A percentile compares a stretch with the other conserved stretches of the same genome.
phyloP scores from a whole-genome alignment of 2,113 vertebrate genomes.

The Morone saxatilis region DNA sequence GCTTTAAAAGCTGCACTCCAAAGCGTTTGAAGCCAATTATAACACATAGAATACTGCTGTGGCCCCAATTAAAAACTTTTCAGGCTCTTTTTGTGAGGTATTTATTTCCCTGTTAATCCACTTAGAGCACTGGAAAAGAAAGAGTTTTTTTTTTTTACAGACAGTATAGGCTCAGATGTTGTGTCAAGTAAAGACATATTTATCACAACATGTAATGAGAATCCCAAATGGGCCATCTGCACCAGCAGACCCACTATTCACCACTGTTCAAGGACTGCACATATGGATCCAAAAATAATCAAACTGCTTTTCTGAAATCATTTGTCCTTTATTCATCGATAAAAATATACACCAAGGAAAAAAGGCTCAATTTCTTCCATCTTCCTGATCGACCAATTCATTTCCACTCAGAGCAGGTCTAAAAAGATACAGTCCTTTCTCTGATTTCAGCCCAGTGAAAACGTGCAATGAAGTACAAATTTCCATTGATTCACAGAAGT shows the following conservation, averaged over 20 bases:
- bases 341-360: constrained; percentile 93
- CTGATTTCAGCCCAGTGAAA: constrained; percentile 84
- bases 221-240: not conserved
- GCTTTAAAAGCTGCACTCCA: constrained; percentile 60
- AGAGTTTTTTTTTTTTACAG: not conserved
- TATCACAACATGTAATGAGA: not conserved
- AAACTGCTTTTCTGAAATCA: constrained; percentile 70
- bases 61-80: constrained; percentile 67
- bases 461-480: constrained; percentile 44
- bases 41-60: constrained; percentile 48
- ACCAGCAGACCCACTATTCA: not conserved
- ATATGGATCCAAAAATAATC: not conserved
- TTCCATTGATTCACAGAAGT: constrained; percentile 8
- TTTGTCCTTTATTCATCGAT: constrained; percentile 88
- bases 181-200: not conserved
- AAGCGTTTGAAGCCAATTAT: constrained; percentile 71
- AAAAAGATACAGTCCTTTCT: constrained; percentile 68
- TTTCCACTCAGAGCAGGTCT: constrained; percentile 78
- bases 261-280: not conserved
- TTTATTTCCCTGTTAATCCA: constrained; percentile 48
- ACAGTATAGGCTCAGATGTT: not conserved
- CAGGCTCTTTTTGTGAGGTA: constrained; percentile 32
- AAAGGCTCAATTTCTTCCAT: constrained; percentile 76
- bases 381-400: constrained; percentile 45
- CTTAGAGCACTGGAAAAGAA: not conserved